These are phyloP conservation scores for Synaphobranchus kaupii DNA, from an alignment of 2,797 vertebrate species.

Conservation along the genomic window DNA sequence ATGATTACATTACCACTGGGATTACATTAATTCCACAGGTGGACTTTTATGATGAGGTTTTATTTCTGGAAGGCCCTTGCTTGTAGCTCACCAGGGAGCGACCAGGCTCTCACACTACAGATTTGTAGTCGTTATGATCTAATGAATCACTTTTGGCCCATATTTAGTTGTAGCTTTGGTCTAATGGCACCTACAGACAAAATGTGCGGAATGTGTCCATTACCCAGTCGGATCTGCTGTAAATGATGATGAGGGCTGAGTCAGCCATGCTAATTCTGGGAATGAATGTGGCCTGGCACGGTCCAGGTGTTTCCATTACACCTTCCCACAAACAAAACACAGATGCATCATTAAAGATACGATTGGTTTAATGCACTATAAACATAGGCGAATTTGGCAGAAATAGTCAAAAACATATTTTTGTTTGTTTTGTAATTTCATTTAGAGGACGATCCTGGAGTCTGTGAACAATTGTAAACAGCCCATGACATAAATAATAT, in stretches of 20 bases:
- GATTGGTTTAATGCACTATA: conserved; percentile 22
- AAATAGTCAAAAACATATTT: not conserved
- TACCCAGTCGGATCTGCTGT: conserved; percentile 15
- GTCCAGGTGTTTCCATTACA: conserved; percentile 33
- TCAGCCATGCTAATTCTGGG: conserved; percentile 26
- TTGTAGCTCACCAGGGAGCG: not conserved
- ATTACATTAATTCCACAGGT: not conserved
- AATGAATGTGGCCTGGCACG: conserved; percentile 16
- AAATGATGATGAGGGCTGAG: conserved; percentile 22
- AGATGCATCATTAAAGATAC: conserved; percentile 22
- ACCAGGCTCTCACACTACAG: not conserved
- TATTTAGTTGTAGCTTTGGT: not conserved
- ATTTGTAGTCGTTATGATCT: not conserved
- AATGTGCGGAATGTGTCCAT: not conserved
- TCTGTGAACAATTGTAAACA: not conserved
- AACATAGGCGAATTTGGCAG: conserved; percentile 27
- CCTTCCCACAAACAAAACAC: not conserved
- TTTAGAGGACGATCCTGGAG: not conserved
- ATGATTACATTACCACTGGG: not conserved
- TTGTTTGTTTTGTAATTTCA: not conserved
- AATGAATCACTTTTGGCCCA: not conserved
- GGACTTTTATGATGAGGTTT: not conserved
- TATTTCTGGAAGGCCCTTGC: not conserved
- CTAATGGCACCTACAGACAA: not conserved
- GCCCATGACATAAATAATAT: not conserved